phyloP scores from a whole-genome alignment of 2,113 vertebrate species.

The Cinclus mexicanus region DNA sequence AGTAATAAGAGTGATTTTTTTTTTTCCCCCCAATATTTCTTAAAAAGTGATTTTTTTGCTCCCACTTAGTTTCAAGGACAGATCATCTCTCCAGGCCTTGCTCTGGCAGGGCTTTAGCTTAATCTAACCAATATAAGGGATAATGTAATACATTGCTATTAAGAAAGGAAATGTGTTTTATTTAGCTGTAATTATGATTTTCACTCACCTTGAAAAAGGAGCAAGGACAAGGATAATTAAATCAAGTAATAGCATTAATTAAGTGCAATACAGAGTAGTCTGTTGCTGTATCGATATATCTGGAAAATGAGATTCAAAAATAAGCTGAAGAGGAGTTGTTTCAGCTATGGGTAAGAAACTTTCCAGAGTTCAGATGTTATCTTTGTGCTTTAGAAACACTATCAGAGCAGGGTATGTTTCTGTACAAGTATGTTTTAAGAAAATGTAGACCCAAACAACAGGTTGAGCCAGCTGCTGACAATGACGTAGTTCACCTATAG shows the following conservation, averaged over 20 bases:
- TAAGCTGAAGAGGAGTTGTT: background rate
- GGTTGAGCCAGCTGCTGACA: background rate
- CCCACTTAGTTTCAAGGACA: background rate
- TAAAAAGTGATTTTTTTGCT: too few relatives aligned
- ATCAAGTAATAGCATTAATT: background rate
- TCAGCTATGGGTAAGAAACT: background rate
- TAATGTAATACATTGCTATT: background rate
- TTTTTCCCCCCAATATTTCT: background rate
- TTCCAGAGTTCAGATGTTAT: background rate
- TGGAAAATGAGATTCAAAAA: background rate
- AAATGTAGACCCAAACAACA: background rate
- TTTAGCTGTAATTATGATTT: background rate
- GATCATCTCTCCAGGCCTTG: background rate
- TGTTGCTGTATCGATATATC: rapidly evolving
- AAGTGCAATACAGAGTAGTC: background rate
- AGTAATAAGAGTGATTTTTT: background rate
- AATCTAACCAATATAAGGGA: background rate
- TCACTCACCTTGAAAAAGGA: background rate
- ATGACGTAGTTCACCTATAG: background rate
- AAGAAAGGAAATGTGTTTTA: background rate
- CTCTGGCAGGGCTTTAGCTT: background rate
- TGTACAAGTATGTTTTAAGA: background rate
- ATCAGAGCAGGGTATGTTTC: background rate
- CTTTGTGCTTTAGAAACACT: background rate
- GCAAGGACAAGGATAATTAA: background rate